Conservation (phyloP, 1,140 invertebrate species). For the Hydropsyche tenuis region DNA sequence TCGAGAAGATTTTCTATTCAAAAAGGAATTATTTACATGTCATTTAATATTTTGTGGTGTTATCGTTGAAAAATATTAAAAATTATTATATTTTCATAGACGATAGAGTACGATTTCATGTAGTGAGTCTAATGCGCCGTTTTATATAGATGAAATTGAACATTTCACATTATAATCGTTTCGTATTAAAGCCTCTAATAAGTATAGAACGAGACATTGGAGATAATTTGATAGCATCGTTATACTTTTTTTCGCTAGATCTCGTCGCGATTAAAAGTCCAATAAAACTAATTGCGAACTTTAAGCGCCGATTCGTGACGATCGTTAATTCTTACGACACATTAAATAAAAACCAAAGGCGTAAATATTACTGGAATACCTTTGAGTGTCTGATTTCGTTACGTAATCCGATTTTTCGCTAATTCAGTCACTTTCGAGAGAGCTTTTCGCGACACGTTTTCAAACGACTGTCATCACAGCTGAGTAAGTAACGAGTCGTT, state of each 20-base stretch:
- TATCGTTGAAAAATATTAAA: no score
- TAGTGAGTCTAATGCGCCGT: background rate
- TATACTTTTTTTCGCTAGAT: constrained; percentile 18
- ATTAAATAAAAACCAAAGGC: constrained; percentile 19
- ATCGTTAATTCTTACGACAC: constrained; percentile 26
- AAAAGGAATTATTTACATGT: no score
- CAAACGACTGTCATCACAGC: constrained; percentile 3
- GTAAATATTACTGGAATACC: background rate
- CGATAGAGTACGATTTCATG: no score
- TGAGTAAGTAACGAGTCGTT: constrained; percentile 1
- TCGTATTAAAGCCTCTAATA: constrained; percentile 6
- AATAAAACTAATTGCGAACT: constrained; percentile 29
- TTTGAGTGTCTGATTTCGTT: background rate
- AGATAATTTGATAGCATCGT: constrained; percentile 28
- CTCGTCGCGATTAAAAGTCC: constrained; percentile 24
- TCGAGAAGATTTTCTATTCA: no score
- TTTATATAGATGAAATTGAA: background rate
- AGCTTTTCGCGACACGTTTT: background rate
- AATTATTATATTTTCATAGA: no score
- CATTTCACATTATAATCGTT: no score
- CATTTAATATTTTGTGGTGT: no score
- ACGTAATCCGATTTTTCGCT: background rate
- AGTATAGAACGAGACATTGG: constrained; percentile 7
- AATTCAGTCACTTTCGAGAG: no score
- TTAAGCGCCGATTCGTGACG: constrained; percentile 16